Base-by-base conservation (phyloP, 64 coral and sea anemone genomes). In the Montipora efflorescens region DNA sequence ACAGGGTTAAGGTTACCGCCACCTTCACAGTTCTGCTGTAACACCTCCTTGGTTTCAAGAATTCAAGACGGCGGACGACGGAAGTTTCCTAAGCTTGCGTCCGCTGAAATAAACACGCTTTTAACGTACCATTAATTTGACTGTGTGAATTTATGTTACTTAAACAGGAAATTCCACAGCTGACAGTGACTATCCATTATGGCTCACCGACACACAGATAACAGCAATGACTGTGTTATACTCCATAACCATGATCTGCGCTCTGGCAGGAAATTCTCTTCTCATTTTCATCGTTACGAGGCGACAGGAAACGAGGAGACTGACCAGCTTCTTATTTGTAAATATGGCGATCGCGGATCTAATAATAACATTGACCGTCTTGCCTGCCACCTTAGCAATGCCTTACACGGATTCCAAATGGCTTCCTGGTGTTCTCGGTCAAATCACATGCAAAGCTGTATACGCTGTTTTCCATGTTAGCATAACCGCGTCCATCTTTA, bases 341-440 rank as follows among this genome's bases (percentile, higher is more conserved):
- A 82, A 82, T 22, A 82, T 82, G 80, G 80, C 80, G 1, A 21
- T 43, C 2, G 80, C 80, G 5, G 80, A 82, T 11, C 21, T 82
- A 4, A 7, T 82, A 1, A 55, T 82, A 7, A 82, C 80, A 3
- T 61, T 82, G 9, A 15, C 15, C 15, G 80, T 45, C 23, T 61
- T 82, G 80, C 80, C 80, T 3, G 50, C 18, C 1, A 61, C 80
- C 22, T 15, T 64, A 6, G 12, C 55, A 43, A 61, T 13, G 5
- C 20, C 22, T 44, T 82, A 62, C n/a, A 82, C 80, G 0, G 11
- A 44, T 1, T n/a, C 52, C 5, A 82, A 62, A 6, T 82, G 80
- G 80, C 25, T 82, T 8, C 22, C 80, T 20, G 80, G 80, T 12
- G 8, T 62, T 62, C 8, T 61, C 36, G 57, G 80, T 14, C 8